These are phyloP conservation scores for Bombus cullumanus DNA, from an alignment of 1,140 invertebrate species.

Conservation along the genomic window DNA sequence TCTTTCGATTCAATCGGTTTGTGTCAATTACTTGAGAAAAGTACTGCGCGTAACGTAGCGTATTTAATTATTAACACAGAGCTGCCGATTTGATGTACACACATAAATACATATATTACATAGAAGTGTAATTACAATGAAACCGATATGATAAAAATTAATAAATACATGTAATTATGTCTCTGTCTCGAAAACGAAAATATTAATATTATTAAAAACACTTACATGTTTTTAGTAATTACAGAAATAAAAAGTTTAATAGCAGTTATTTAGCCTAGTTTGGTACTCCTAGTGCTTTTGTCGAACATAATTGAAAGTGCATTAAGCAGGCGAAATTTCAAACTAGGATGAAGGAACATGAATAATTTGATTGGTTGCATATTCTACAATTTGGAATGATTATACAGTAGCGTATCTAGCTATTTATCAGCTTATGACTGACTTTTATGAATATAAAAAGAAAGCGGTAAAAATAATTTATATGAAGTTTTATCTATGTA, in stretches of 20 bases:
- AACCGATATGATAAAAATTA: background rate
- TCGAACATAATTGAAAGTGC: background rate
- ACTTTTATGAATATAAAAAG: background rate
- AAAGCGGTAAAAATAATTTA: background rate
- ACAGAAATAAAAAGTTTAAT: background rate
- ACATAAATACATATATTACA: background rate
- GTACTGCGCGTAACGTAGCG: too few relatives aligned
- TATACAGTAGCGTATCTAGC: background rate
- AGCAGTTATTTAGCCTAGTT: background rate
- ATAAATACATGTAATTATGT: background rate
- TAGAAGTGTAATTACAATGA: background rate
- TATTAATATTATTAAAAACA: background rate
- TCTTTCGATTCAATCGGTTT: background rate
- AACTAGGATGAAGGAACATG: background rate
- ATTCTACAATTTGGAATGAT: background rate
- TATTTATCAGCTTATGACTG: too few relatives aligned
- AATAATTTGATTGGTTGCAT: background rate
- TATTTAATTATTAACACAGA: background rate
- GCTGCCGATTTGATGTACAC: background rate
- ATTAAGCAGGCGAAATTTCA: background rate
- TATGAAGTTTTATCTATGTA: background rate
- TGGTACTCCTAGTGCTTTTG: background rate
- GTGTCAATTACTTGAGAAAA: constrained; percentile 13
- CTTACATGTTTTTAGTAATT: background rate
- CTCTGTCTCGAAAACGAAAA: background rate